Base-by-base conservation (phyloP, 2,113 vertebrate genomes). In the Pungitius pungitius region DNA sequence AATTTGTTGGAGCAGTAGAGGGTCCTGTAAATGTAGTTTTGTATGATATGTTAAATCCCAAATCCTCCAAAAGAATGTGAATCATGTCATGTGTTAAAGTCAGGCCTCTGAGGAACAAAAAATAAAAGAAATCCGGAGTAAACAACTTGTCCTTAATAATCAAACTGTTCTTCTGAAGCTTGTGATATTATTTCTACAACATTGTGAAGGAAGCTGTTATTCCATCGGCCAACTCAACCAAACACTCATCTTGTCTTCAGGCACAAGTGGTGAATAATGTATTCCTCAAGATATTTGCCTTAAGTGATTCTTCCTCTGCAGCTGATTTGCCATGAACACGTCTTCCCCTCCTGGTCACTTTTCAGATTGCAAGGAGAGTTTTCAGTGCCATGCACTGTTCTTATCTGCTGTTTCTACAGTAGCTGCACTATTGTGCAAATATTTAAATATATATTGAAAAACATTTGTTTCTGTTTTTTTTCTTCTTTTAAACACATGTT, bases 271-370 rank as follows among this genome's bases (percentile, higher is more conserved):
- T 39, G 2, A 22, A 40, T 17, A 17, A 42, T 13, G 52, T n/a
- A 57, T 20, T 9, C 30, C 11, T 51, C 6, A n/a, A 37, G 26
- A 4, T 45, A n/a, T 15, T 63, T 5, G 65, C 11, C 26, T 8
- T 17, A 60, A 13, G 4, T 11, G 14, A 22, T 11, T 42, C 17
- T 27, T 18, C 7, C 7, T 24, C 24, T 43, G 17, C 30, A n/a
- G 5, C 35, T 40, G 30, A 4, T n/a, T 33, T 47, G 45, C 62
- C 11, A 64, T 42, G 75, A 51, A 61, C n/a, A 76, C 35, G 33
- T 47, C 75, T 67, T n/a, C 88, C 84, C 75, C 88, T 85, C 52
- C 49, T 81, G 88, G 82, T 61, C 45, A 63, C 6, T 62, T 26
- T 1, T 24, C 40, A 43, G 15, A 85, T 4, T 71, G 73, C 81